phyloP scores from a whole-genome alignment of 2,888 invertebrate genomes.

The Sphecodes monilicornis region DNA sequence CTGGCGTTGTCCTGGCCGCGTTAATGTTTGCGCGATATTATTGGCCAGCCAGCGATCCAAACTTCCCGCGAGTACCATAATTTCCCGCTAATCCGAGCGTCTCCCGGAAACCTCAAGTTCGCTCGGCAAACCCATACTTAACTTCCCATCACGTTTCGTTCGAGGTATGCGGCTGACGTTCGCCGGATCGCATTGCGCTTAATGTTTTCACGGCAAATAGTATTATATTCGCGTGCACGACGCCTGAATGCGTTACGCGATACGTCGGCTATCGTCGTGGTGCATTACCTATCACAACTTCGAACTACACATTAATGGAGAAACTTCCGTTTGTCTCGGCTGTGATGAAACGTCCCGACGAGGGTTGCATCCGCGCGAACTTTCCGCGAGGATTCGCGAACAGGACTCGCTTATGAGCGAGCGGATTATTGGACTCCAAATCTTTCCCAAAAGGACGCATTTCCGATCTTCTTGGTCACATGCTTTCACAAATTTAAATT shows the following conservation, averaged over 20 bases:
- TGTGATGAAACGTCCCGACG: slow-evolving; percentile 41
- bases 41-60: slow-evolving; percentile 2
- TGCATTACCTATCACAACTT: slow-evolving; percentile 44
- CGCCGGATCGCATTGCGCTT: slow-evolving; percentile 29
- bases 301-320: slow-evolving; percentile 53
- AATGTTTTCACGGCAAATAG: slow-evolving; percentile 50
- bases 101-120: not conserved
- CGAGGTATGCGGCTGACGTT: slow-evolving; percentile 18
- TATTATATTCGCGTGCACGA: slow-evolving; percentile 50
- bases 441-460: not conserved
- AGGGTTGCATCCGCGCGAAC: slow-evolving; percentile 18
- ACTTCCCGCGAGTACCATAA: slow-evolving; percentile 5
- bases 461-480: not conserved
- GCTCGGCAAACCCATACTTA: slow-evolving; percentile 6
- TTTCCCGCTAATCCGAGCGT: not conserved
- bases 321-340: slow-evolving; percentile 33
- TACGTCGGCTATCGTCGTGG: slow-evolving; percentile 27
- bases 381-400: slow-evolving; percentile 20
- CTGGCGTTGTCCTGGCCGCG: not conserved
- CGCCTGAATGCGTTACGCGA: slow-evolving; percentile 22
- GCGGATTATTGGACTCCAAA: not conserved
- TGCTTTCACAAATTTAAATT: not conserved
- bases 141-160: slow-evolving; percentile 40
- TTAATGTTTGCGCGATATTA: not conserved
- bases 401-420: slow-evolving; percentile 10